Evolutionary conservation across 2,888 invertebrate species (phyloP).

Genomic region (Nomada lathburiana): DNA sequence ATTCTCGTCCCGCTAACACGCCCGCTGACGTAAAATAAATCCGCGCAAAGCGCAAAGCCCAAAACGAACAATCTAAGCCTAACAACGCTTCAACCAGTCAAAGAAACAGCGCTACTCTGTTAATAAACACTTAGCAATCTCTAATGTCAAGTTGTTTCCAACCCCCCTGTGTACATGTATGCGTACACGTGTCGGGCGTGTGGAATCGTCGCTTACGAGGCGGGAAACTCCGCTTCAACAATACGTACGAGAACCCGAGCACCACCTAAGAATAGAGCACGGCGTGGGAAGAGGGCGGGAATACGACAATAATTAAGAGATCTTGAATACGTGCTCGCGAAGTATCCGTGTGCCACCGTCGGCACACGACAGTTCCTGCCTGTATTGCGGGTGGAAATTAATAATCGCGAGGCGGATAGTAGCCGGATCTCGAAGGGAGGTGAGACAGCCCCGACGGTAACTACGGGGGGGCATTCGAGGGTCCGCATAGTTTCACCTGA

Average conservation of each 20-base stretch:
- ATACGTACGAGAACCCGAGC: conserved; percentile 35
- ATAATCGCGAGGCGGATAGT: conserved; percentile 67
- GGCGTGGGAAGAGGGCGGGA: background rate
- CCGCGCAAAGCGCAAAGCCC: too few species aligned
- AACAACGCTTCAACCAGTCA: too few species aligned
- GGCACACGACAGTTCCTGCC: conserved; percentile 53
- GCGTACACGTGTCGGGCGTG: background rate
- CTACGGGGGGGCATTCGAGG: conserved; percentile 33
- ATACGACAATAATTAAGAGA: conserved; percentile 57
- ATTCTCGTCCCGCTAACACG: background rate
- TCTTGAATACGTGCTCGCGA: conserved; percentile 44
- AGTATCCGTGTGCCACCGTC: conserved; percentile 36
- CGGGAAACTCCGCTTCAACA: conserved; percentile 19
- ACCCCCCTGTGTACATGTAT: background rate
- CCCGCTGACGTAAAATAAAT: background rate
- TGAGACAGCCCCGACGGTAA: conserved; percentile 38
- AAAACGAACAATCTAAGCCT: too few species aligned
- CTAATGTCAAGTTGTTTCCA: too few species aligned
- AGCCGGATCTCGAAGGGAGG: conserved; percentile 55
- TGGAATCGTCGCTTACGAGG: conserved; percentile 28
- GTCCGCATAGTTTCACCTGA: conserved; percentile 20
- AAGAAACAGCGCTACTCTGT: too few species aligned
- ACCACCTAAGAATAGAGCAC: background rate
- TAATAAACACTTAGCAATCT: too few species aligned
- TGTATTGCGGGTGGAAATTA: conserved; percentile 63